Evolutionary conservation across 2,888 invertebrate species (phyloP), one percentile per base, ranked within the genome.

Genomic region (Synergus itoensis): DNA sequence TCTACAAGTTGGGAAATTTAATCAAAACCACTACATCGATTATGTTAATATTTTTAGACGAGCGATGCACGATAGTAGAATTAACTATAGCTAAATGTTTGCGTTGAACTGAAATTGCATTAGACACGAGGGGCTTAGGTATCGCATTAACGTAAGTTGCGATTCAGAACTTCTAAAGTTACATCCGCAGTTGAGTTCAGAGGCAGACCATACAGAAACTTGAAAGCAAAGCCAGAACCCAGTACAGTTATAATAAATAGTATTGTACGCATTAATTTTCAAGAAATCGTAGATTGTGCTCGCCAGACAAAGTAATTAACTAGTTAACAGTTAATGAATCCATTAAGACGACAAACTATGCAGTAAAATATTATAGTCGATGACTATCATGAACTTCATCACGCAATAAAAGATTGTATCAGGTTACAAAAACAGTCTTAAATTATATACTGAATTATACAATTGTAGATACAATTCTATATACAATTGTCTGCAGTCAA

Each of bases 81-180:
- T 28, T 28, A 69, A 69, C 28, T 45, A 2, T 28, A 43, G 43
- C 67, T 65, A 43, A 65, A 43, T 67, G 67, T 67, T 67, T 21
- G 45, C 45, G 14, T 45, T 67, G 43, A 67, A 67, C 67, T 67
- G 45, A 67, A 62, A 67, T 67, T 67, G 67, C 67, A 45, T 67
- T 45, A 67, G 67, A 45, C 67, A 69, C 45, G 69, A 69, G 69
- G 28, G 48, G 21, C 48, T 69, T 69, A 48, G 45, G 36, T 48
- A 48, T 69, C 69, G 69, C 48, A 69, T 69, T 69, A 69, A 69
- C 48, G 18, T 69, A 69, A 69, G 69, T 69, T 45, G 48, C 69
- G 69, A 48, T 69, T 62, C 62, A 28, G 62, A 28, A 62, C 62
- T 41, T 43, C 65, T 67, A 48, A 69, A 69, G 48, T 69, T 69